Evolutionary conservation across 2,113 vertebrate species (phyloP).

Genomic region (Chlamydotis undulata): DNA sequence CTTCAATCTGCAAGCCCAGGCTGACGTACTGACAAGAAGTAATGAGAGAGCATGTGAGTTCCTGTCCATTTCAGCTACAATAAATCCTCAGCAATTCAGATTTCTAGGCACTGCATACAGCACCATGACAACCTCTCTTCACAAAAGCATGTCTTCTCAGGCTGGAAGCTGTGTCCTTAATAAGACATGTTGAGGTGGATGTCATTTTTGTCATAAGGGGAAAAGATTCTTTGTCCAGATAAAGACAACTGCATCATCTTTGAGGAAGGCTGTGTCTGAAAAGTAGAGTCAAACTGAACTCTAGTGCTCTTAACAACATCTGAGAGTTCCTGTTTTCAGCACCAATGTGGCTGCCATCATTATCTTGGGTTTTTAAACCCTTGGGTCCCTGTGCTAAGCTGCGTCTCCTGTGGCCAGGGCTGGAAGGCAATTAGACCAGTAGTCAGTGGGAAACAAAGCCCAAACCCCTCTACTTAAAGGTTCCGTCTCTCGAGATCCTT

Average conservation of each 20-base stretch:
- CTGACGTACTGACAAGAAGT: not conserved
- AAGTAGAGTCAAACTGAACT: not conserved
- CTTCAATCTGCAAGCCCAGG: not conserved
- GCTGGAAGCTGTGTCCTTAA: not conserved
- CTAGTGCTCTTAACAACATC: not conserved
- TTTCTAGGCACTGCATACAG: not conserved
- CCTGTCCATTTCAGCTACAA: not conserved
- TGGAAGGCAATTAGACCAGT: slow-evolving; percentile 26
- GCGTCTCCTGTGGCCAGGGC: not conserved
- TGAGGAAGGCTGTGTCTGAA: not conserved
- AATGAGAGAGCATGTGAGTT: not conserved
- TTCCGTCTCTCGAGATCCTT: not conserved
- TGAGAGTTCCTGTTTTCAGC: not conserved
- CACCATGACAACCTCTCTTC: not conserved
- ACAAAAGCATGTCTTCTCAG: not conserved
- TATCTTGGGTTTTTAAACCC: slow-evolving; percentile 1
- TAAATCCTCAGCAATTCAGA: not conserved
- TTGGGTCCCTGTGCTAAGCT: not conserved
- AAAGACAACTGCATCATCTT: not conserved
- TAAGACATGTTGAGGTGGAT: not conserved
- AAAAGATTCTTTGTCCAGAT: slow-evolving; percentile 32
- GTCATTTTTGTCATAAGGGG: not conserved
- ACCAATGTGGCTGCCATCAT: not conserved
- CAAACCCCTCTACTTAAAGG: not conserved
- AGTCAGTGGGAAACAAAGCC: not conserved